Evolutionary conservation across 2,797 vertebrate species (phyloP), one percentile per base, ranked within the genome.

Genomic region (Sebastes itinus): DNA sequence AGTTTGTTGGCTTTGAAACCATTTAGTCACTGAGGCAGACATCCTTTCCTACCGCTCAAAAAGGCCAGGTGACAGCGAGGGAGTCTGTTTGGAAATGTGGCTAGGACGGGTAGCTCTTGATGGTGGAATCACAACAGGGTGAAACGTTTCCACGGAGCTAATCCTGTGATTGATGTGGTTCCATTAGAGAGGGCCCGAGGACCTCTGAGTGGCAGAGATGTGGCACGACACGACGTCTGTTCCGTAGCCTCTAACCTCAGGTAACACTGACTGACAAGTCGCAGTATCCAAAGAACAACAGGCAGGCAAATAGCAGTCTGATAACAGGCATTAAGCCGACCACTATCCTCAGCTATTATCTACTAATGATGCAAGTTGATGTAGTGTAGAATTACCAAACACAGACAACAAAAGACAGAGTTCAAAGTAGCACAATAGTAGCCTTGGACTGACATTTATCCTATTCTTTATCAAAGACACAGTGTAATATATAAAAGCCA

Each of bases 121-220:
- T 78, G 77, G 71, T 52, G 32, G 82, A 82, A 60, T 88, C 83
- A 80, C 77, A 77, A 81, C 76, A 62, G 82, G 90, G 79, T 80
- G 78, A 87, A 83, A 72, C 22, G 27, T 81, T 85, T 87, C 70
- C 77, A 78, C 27, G 1, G 65, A 82, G 85, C 80, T 92, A 89
- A 92, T 92, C 83, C 83, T 80, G 72, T 90, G 88, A 92, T 90
- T 92, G 87, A 91, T 89, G 85, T 61, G 76, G 83, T 83, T 90
- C 82, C 84, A 87, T 90, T 92, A 87, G 81, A 87, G 77, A 69
- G 60, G 68, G 86, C 79, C 82, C 56, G 18, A 27, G 77, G 81
- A 83, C 81, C 76, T 77, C 71, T 65, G 81, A 88, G 86, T 75
- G 74, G 83, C 77, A 84, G 75, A 80, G 71, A 87, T 80, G 78